Conservation (phyloP, 2,797 vertebrate species). For the Scolopax bukidnonensis region DNA sequence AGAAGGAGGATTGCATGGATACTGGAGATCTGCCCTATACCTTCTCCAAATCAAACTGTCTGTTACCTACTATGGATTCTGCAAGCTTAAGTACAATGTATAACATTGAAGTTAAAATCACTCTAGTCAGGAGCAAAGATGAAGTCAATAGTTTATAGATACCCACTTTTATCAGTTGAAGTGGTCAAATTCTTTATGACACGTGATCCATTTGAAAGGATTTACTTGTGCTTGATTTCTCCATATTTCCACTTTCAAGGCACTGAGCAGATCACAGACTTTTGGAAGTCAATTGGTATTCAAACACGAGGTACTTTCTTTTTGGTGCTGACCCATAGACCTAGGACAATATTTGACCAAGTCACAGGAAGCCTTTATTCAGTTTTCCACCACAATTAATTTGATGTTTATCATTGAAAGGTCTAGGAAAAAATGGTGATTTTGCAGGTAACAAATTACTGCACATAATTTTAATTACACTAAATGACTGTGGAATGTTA, state of each 20-base stretch:
- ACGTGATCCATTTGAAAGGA: background rate
- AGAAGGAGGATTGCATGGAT: background rate
- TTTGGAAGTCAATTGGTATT: background rate
- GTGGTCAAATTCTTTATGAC: background rate
- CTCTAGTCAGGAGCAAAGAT: background rate
- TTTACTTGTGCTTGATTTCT: background rate
- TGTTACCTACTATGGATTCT: background rate
- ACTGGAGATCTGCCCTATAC: background rate
- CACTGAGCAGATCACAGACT: background rate
- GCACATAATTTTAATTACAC: background rate
- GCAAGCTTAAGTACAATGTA: background rate
- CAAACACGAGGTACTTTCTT: background rate
- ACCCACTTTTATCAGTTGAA: background rate
- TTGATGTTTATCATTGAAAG: background rate
- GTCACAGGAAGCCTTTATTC: background rate
- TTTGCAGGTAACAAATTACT: background rate
- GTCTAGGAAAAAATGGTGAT: background rate
- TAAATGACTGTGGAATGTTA: background rate
- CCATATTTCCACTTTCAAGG: background rate
- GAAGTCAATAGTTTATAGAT: slow-evolving; percentile 3
- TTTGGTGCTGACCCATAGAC: background rate
- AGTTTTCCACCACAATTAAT: background rate
- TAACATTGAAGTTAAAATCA: background rate
- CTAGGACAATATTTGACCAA: background rate
- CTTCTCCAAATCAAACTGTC: background rate